Evolutionary conservation across 2,797 vertebrate genomes (phyloP).

Genomic region (Dendrocincla fuliginosa): DNA sequence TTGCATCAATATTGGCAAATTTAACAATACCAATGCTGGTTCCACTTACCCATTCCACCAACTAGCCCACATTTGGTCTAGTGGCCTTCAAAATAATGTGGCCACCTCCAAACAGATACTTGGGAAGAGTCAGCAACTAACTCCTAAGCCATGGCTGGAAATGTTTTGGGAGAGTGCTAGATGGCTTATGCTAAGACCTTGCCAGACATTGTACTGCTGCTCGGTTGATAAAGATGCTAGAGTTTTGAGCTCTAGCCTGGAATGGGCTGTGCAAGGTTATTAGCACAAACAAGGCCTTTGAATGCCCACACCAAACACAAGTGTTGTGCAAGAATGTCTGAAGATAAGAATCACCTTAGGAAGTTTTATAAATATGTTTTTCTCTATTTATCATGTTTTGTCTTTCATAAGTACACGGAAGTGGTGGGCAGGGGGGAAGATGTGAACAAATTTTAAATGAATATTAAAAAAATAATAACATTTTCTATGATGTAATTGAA

Average conservation of each 20-base stretch:
- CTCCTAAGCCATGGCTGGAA: not conserved
- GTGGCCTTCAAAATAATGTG: not conserved
- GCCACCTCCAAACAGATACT: not conserved
- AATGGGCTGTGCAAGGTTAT: too few relatives aligned
- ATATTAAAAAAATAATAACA: not conserved
- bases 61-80: not conserved
- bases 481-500: not conserved
- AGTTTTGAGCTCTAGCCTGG: too few relatives aligned
- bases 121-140: not conserved
- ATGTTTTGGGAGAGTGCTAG: not conserved
- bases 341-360: not conserved
- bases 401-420: not conserved
- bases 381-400: not conserved
- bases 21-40: not conserved
- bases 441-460: not conserved
- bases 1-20: not conserved
- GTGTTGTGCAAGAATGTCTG: not conserved
- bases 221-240: not conserved
- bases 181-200: not conserved
- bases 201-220: not conserved
- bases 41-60: not conserved
- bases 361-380: not conserved
- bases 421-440: not conserved
- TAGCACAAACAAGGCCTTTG: too few relatives aligned
- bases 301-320: too few relatives aligned